phyloP scores from a whole-genome alignment of 2,888 invertebrate genomes.

The Callyntrura sp. region DNA sequence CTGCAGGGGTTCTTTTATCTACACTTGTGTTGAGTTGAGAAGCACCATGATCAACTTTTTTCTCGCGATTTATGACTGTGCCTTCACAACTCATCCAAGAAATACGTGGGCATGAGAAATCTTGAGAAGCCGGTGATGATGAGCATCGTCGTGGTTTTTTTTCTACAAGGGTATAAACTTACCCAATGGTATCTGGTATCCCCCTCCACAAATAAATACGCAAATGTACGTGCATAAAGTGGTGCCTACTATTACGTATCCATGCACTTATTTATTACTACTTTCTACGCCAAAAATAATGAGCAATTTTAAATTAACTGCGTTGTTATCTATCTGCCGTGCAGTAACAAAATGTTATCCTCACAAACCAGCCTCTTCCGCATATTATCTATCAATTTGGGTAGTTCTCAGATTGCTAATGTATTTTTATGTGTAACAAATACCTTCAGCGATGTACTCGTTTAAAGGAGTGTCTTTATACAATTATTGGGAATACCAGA shows the following conservation, averaged over 20 bases:
- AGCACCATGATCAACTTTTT: constrained; percentile 35
- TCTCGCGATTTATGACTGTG: constrained; percentile 57
- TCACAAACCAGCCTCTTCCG: no score
- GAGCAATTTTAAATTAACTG: constrained; percentile 7
- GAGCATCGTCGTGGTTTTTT: constrained; percentile 3
- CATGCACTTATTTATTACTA: not conserved
- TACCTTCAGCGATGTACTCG: no score
- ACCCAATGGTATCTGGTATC: not conserved
- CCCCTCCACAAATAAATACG: constrained; percentile 3
- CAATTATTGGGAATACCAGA: no score
- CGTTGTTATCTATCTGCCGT: constrained; percentile 4
- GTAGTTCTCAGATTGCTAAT: no score
- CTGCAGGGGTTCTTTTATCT: constrained; percentile 62
- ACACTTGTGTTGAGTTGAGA: constrained; percentile 53
- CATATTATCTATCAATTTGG: no score
- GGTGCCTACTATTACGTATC: not conserved
- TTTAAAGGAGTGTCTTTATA: no score
- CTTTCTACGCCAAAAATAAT: constrained; percentile 11
- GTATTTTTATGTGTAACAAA: no score
- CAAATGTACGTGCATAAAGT: not conserved
- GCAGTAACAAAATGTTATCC: not conserved
- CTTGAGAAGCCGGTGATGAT: constrained; percentile 8
- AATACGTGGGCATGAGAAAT: constrained; percentile 26
- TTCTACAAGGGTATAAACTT: not conserved
- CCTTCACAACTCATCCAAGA: constrained; percentile 1